These are phyloP conservation scores for Sceliomorpha sp. DNA, from an alignment of 2,888 invertebrate species.

Conservation along the genomic window DNA sequence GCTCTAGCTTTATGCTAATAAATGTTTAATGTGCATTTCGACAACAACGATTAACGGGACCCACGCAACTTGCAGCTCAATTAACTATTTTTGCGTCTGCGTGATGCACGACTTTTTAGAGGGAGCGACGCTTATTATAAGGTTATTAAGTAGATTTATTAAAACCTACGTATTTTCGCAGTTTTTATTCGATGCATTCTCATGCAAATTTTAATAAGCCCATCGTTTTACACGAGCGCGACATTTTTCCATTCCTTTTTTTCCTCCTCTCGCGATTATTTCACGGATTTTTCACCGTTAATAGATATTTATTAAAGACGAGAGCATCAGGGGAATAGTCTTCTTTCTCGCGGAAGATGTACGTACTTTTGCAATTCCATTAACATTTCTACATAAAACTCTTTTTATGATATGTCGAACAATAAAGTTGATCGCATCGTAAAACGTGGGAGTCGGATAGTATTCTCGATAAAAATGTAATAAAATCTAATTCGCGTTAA, in stretches of 20 bases:
- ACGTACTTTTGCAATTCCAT: conserved; percentile 5
- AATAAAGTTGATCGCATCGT: conserved; percentile 20
- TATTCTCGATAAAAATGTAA: conserved; percentile 24
- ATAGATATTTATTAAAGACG: too few species aligned
- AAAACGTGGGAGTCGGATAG: conserved; percentile 10
- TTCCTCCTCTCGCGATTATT: too few species aligned
- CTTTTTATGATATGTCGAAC: conserved; percentile 23
- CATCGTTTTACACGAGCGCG: too few species aligned
- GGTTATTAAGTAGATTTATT: too few species aligned
- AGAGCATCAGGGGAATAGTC: too few species aligned
- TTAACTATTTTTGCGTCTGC: conserved; percentile 24
- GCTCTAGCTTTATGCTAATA: conserved; percentile 37
- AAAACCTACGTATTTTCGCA: too few species aligned
- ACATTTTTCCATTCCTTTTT: too few species aligned
- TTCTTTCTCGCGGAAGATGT: too few species aligned
- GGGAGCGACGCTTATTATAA: too few species aligned
- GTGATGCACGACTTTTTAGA: conserved; percentile 25
- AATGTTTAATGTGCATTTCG: conserved; percentile 42
- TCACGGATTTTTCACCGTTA: too few species aligned
- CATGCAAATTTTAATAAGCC: too few species aligned
- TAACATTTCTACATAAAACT: not conserved
- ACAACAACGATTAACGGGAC: conserved; percentile 37
- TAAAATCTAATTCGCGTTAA: conserved; percentile 28
- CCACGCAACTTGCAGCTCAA: conserved; percentile 33
- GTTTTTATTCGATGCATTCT: too few species aligned